phyloP scores from a whole-genome alignment of 2,113 vertebrate genomes.

The Colinus virginianus region DNA sequence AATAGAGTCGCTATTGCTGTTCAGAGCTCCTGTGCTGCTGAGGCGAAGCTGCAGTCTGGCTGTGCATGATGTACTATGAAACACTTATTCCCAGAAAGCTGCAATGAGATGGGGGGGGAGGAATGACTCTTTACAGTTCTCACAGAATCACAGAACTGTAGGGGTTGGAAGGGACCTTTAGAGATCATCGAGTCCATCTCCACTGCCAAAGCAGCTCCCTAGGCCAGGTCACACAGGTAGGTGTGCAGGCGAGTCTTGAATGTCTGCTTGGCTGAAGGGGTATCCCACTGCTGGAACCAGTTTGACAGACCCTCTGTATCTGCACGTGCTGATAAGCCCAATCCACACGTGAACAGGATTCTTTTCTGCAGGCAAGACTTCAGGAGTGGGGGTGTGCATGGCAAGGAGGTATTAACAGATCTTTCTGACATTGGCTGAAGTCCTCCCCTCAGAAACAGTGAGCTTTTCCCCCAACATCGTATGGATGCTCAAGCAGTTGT shows the following conservation, averaged over 20 bases:
- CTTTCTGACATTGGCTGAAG: background rate
- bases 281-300: background rate
- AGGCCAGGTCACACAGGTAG: too few relatives aligned
- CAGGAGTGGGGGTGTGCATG: background rate
- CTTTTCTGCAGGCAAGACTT: background rate
- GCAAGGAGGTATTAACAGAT: background rate
- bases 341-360: background rate
- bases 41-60: background rate
- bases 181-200: too few relatives aligned
- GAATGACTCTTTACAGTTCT: background rate
- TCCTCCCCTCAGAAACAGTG: background rate
- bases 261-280: background rate
- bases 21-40: background rate
- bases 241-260: too few relatives aligned
- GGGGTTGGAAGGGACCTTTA: too few relatives aligned
- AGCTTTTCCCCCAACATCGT: fast-evolving
- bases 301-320: background rate
- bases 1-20: background rate
- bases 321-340: background rate
- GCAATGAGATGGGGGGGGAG: background rate
- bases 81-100: background rate
- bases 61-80: fast-evolving
- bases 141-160: too few relatives aligned
- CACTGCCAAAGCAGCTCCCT: too few relatives aligned
- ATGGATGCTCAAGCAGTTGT: background rate